Base-by-base conservation (phyloP, 2,113 vertebrate species). In the Menura novaehollandiae region DNA sequence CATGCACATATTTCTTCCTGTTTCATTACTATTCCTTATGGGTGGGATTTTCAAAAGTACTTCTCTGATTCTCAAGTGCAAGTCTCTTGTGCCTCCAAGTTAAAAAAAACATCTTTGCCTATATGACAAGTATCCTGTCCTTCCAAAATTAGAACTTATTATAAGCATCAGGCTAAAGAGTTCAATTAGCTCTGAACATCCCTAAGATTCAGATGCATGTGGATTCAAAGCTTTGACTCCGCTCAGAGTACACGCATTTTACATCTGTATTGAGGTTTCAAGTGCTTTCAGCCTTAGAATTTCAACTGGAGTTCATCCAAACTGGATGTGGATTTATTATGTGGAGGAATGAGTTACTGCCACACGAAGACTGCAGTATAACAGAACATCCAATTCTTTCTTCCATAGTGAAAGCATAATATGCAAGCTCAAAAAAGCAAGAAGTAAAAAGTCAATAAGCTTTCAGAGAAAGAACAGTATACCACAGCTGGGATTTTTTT, bases 231-330 rank as follows among this genome's bases (percentile, higher is more conserved):
- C 52, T 85, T 79, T 75, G 43, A 72, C 44, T 85, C 35, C 27
- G 80, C 67, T 87, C 60, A 68, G 47, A 92, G 49, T 30, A 72
- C 41, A 91, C 6, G 1, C 22, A 76, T 64, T 73, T 75, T 66
- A 89, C 49, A 82, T 69, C 53, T 33, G 11, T 52, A 52, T 55
- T 66, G 84, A 77, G 13, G 64, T 87, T 94, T 89, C 35, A 59
- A 89, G 73, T 37, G 28, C 64, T 94, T 74, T 77, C 20, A 63
- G 60, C 44, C 80, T 87, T 43, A 85, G 66, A 72, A 67, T 72
- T 94, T 91, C 78, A 91, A 30, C 18, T 91, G 93, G 74, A 76
- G 15, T 64, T 94, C 41, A 68, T 87, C 88, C 87, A 95, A 94
- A 78, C 20, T n/a, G 53, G 73, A 64, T 4, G 4, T 41, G 44